Conservation (phyloP, 2,113 vertebrate species). For the Burhinus oedicnemus region DNA sequence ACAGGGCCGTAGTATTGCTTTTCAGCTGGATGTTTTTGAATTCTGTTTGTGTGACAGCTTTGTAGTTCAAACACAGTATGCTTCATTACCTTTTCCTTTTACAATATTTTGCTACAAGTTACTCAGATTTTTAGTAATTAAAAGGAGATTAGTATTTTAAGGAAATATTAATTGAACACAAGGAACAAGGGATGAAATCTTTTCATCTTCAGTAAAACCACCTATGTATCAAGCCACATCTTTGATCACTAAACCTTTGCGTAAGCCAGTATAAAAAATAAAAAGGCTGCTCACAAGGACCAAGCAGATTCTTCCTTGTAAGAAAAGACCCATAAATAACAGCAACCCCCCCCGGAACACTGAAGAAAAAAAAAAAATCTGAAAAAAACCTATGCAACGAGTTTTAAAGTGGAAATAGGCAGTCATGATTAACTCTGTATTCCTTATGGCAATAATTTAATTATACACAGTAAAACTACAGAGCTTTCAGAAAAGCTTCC, state of each 20-base stretch:
- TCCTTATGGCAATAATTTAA: slow-evolving; percentile 48
- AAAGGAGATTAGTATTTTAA: not conserved
- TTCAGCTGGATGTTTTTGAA: not conserved
- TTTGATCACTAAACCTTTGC: not conserved
- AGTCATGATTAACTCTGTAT: slow-evolving; percentile 1
- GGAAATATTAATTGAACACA: not conserved
- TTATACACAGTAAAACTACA: slow-evolving; percentile 30
- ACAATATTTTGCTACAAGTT: not conserved
- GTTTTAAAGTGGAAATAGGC: not conserved
- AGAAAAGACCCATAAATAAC: not conserved
- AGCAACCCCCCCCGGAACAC: accelerated
- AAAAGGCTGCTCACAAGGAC: not conserved
- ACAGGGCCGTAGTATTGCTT: not conserved
- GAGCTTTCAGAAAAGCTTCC: slow-evolving; percentile 36
- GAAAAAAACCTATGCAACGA: not conserved
- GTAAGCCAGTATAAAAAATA: not conserved
- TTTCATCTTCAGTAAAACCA: not conserved
- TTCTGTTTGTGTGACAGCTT: not conserved
- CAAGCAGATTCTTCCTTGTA: not conserved
- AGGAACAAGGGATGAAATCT: not conserved
- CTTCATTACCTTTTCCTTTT: not conserved
- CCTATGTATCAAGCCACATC: not conserved
- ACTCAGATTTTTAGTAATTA: not conserved
- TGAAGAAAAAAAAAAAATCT: not conserved
- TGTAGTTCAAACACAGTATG: not conserved